phyloP scores from a whole-genome alignment of 2,113 vertebrate genomes.

The Malurus melanocephalus region DNA sequence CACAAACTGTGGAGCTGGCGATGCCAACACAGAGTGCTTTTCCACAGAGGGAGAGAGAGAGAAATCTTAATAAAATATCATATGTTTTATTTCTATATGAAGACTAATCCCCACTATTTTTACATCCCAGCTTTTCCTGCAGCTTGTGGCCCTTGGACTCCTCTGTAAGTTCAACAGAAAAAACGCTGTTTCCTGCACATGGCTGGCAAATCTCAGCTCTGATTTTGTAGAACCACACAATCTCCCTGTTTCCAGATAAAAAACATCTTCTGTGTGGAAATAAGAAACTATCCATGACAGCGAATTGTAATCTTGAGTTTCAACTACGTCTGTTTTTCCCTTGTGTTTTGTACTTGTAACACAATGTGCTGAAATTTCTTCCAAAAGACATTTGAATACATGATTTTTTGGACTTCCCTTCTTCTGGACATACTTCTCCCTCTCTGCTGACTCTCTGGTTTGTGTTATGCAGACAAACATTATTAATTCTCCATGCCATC shows the following conservation, averaged over 20 bases:
- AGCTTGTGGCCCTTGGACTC: neutral
- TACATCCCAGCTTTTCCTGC: neutral
- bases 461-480: neutral
- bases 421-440: neutral
- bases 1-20: neutral
- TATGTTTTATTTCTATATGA: neutral
- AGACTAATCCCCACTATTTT: neutral
- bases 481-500: neutral
- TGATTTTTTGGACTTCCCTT: neutral
- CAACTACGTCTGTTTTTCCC: neutral
- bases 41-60: neutral
- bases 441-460: neutral
- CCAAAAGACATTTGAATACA: neutral
- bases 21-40: neutral
- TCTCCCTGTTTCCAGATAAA: neutral
- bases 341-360: neutral
- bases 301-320: neutral
- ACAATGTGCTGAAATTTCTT: neutral
- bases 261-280: neutral
- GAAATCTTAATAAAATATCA: neutral
- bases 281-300: neutral
- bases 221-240: neutral
- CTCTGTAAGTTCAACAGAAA: neutral
- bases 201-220: neutral
- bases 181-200: neutral